Conservation (phyloP, 2,888 invertebrate species). For the Drosophila fungiperda region DNA sequence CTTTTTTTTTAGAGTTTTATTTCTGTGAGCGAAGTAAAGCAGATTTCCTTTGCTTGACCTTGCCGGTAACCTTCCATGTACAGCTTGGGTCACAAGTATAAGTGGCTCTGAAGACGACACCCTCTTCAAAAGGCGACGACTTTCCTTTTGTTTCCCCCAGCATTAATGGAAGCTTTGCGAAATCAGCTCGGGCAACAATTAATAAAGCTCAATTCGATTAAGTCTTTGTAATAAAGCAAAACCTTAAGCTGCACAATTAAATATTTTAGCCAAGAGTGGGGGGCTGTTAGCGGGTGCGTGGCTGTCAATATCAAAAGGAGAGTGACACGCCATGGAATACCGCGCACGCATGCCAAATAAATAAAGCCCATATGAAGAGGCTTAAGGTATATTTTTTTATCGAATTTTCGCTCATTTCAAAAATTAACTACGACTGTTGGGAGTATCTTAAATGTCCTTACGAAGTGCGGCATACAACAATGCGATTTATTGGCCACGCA, state of each 20-base stretch:
- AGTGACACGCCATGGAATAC: conserved; percentile 59
- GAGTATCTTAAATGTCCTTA: conserved; percentile 52
- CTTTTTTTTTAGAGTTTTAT: conserved; percentile 8
- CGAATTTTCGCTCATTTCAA: conserved; percentile 69
- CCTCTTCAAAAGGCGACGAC: conserved; percentile 40
- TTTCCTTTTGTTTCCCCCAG: conserved; percentile 11
- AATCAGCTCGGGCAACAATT: conserved; percentile 58
- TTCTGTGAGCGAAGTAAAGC: not conserved
- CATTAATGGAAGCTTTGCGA: conserved; percentile 16
- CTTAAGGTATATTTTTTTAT: conserved; percentile 19
- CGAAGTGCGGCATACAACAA: conserved; percentile 51
- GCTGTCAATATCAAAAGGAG: conserved; percentile 53
- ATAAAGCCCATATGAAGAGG: conserved; percentile 38
- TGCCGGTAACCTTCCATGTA: conserved; percentile 46
- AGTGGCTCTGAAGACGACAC: conserved; percentile 30
- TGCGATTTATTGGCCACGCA: conserved; percentile 76
- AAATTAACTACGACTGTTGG: conserved; percentile 66
- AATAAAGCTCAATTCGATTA: conserved; percentile 70
- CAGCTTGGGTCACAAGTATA: conserved; percentile 36
- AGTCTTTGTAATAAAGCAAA: conserved; percentile 72
- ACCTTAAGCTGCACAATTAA: conserved; percentile 76
- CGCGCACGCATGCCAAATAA: conserved; percentile 28
- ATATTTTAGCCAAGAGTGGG: conserved; percentile 41
- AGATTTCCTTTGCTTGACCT: conserved; percentile 45
- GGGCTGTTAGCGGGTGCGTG: too few relatives aligned